These are phyloP conservation scores for Steinernema khuongi DNA, from an alignment of 1,140 invertebrate genomes.

Conservation along the genomic window DNA sequence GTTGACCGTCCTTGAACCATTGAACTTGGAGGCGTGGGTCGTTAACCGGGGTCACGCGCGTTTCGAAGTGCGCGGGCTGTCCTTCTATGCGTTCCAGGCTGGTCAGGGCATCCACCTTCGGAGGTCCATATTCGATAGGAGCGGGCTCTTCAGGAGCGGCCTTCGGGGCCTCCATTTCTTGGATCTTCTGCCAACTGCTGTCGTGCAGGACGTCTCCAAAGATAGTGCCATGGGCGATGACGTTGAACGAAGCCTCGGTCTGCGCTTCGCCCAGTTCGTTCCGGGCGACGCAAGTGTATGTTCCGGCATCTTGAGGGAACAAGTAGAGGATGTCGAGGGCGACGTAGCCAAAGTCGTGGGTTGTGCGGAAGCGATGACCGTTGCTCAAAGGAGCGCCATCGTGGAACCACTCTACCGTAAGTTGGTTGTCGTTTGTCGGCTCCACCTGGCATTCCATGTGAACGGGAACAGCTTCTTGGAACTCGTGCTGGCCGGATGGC, in stretches of 20 bases:
- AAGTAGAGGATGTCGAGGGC: conserved; percentile 79
- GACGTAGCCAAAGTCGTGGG: conserved; percentile 87
- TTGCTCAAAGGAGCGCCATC: conserved; percentile 80
- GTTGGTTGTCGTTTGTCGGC: conserved; percentile 86
- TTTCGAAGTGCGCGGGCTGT: conserved; percentile 87
- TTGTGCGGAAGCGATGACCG: conserved; percentile 78
- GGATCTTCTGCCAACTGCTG: conserved; percentile 82
- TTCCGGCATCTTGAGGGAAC: conserved; percentile 76
- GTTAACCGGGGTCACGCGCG: conserved; percentile 83
- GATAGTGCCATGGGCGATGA: conserved; percentile 62
- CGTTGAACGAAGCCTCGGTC: conserved; percentile 62
- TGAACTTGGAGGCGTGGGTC: conserved; percentile 72
- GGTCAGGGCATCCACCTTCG: conserved; percentile 45
- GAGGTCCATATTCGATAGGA: conserved; percentile 37
- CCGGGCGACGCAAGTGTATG: conserved; percentile 70
- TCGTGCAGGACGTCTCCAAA: conserved; percentile 85
- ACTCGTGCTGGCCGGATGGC: conserved; percentile 37
- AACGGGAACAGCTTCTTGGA: conserved; percentile 75
- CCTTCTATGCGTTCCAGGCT: conserved; percentile 66
- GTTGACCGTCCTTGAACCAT: conserved; percentile 57
- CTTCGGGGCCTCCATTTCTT: conserved; percentile 58
- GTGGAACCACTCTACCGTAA: conserved; percentile 86
- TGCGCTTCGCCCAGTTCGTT: conserved; percentile 65
- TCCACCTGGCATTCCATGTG: conserved; percentile 90
- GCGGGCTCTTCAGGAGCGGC: conserved; percentile 24